Evolutionary conservation across 2,797 vertebrate genomes (phyloP).

Genomic region (Selene dorsalis): DNA sequence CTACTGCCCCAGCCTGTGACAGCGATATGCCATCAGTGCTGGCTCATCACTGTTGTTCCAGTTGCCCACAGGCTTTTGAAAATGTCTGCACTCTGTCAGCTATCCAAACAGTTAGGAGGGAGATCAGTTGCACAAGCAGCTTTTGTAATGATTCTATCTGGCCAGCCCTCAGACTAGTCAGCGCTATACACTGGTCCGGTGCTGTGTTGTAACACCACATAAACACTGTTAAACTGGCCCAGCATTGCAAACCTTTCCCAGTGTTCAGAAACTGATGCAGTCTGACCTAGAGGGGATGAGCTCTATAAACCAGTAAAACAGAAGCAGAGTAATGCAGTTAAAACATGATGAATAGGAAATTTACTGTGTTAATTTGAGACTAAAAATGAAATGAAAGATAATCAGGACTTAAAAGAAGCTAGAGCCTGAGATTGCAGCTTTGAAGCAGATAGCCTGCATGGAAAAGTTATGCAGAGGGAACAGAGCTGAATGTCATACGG

Average conservation of each 20-base stretch:
- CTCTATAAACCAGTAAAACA: conserved; percentile 40
- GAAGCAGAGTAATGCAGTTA: conserved; percentile 59
- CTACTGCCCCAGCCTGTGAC: conserved; percentile 2
- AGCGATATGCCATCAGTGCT: conserved; percentile 25
- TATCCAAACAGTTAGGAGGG: conserved; percentile 48
- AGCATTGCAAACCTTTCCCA: conserved; percentile 42
- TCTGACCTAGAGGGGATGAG: conserved; percentile 39
- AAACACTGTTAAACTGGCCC: conserved; percentile 49
- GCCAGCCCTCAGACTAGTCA: conserved; percentile 40
- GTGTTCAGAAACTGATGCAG: conserved; percentile 36
- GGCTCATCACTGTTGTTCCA: conserved; percentile 17
- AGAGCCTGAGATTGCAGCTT: conserved; percentile 35
- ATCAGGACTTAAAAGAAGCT: conserved; percentile 45
- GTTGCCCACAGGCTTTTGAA: conserved; percentile 31
- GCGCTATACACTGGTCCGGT: conserved; percentile 24
- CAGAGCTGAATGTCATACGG: conserved; percentile 50
- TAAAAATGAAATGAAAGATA: conserved; percentile 58
- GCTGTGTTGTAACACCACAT: conserved; percentile 56
- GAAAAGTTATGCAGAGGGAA: conserved; percentile 58
- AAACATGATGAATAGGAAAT: conserved; percentile 54
- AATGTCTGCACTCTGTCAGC: conserved; percentile 46
- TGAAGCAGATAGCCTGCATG: conserved; percentile 56
- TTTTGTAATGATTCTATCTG: conserved; percentile 50
- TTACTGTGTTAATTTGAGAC: conserved; percentile 54
- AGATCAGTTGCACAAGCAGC: conserved; percentile 45